Percentiles rank a stretch among this genome's conserved stretches.
Conservation (phyloP, 1,140 invertebrate genomes). For the Drosophila nebulosa region DNA sequence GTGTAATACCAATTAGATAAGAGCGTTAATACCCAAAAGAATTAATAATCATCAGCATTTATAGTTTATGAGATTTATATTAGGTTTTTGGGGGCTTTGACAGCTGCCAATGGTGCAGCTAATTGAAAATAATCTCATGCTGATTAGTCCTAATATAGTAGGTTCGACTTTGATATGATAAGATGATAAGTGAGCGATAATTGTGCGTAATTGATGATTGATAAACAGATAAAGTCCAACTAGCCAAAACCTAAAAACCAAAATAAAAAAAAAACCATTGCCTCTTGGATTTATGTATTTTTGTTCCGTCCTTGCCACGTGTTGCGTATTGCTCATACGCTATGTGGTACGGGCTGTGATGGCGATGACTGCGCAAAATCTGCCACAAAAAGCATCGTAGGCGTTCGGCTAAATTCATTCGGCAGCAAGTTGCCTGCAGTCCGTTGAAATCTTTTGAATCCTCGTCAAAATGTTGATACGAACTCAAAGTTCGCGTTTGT, state of each 20-base stretch:
- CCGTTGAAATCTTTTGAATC: slow-evolving; percentile 75
- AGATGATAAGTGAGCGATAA: slow-evolving; percentile 63
- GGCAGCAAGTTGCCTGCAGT: slow-evolving; percentile 12
- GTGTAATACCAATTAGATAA: slow-evolving; percentile 50
- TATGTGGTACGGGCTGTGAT: slow-evolving; percentile 13
- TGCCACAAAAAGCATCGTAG: slow-evolving; percentile 34
- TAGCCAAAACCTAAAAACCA: neutral
- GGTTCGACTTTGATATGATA: slow-evolving; percentile 27
- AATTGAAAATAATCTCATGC: slow-evolving; percentile 72
- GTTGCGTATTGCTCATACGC: slow-evolving; percentile 62
- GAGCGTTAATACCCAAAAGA: slow-evolving; percentile 40
- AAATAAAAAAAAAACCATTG: neutral
- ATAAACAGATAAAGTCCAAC: slow-evolving; percentile 52
- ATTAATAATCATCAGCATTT: slow-evolving; percentile 54
- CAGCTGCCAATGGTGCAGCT: slow-evolving; percentile 48
- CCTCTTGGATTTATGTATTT: slow-evolving; percentile 8
- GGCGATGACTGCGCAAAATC: slow-evolving; percentile 67
- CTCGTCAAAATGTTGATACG: slow-evolving; percentile 40
- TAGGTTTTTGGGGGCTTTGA: slow-evolving; percentile 42
- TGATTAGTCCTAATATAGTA: slow-evolving; percentile 51
- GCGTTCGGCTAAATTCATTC: slow-evolving; percentile 30
- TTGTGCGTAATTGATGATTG: slow-evolving; percentile 69
- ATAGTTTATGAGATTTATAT: slow-evolving; percentile 58
- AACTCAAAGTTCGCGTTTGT: slow-evolving; percentile 32
- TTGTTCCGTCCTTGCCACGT: slow-evolving; percentile 44